Evolutionary conservation across 2,113 vertebrate genomes (phyloP).

Genomic region (Ivindomyrus marchei): DNA sequence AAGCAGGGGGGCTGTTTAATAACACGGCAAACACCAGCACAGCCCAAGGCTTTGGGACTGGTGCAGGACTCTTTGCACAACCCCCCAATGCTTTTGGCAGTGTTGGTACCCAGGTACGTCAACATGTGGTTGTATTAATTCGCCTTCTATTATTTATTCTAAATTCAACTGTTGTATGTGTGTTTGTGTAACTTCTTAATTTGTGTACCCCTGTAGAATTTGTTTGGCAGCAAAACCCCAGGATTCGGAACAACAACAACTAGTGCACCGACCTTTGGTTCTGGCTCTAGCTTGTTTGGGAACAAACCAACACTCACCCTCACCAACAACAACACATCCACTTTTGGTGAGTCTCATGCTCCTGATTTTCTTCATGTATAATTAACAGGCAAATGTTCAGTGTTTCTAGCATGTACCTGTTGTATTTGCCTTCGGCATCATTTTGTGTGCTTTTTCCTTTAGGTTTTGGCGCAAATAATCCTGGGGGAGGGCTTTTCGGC

Average conservation of each 20-base stretch:
- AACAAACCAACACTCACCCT: conserved; percentile 70
- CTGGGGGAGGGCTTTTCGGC: conserved; percentile 78
- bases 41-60: conserved; percentile 72
- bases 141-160: neutral
- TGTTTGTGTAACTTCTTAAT: neutral
- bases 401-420: neutral
- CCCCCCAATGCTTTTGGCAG: conserved; percentile 75
- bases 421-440: neutral
- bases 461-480: conserved; percentile 78
- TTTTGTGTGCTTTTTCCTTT: neutral
- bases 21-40: conserved; percentile 76
- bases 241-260: conserved; percentile 90
- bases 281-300: conserved; percentile 78
- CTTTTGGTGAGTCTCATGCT: conserved; percentile 56
- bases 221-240: conserved; percentile 85
- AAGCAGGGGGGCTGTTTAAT: conserved; percentile 78
- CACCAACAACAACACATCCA: conserved; percentile 63
- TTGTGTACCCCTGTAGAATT: conserved; percentile 57
- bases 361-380: neutral
- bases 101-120: conserved; percentile 72
- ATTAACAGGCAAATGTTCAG: neutral
- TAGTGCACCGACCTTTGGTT: conserved; percentile 84
- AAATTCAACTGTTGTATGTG: neutral
- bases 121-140: neutral
- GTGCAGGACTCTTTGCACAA: conserved; percentile 78